Evolutionary conservation across 2,113 vertebrate species (phyloP), one percentile per base, ranked within the genome.

Genomic region (Ginglymostoma cirratum): DNA sequence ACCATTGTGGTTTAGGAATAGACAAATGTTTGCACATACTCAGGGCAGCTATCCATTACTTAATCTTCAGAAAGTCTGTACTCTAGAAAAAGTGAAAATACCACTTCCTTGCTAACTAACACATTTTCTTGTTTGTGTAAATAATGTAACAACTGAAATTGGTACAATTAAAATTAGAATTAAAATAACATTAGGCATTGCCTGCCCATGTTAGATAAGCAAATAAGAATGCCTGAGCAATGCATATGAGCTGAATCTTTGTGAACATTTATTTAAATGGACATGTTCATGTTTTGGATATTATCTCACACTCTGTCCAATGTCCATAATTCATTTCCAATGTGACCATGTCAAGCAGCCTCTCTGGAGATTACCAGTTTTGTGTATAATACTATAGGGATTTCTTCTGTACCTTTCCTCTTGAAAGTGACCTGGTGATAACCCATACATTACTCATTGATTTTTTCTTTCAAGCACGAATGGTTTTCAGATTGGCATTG

Each of bases 401-500:
- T 93, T 93, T 48, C 55, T 34, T 61, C 52, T 90, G 34, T 93
- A 42, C 30, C n/a, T 67, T 66, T 67, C n/a, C n/a, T 66, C 42
- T 38, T 93, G 66, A 66, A 93, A 93, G 14, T 21, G 90, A 93
- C 87, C 24, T 52, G 34, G 55, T 61, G 30, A 61, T 90, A 90
- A 90, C 52, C 48, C 27, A 61, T 89, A 61, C 61, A 93, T 65
- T 93, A 34, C 30, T 93, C 27, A 93, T 67, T 67, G 30, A 87
- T 90, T 90, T 90, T 90, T 52, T 61, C 12, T 52, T 90, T 34
- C 55, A 93, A 67, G 61, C 52, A 38, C 55, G 4, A 66, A 93
- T 93, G 34, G 61, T 65, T 93, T 93, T 66, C 55, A 93, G 90
- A 67, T 93, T 66, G 34, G 90, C 55, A 66, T 42, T 93, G 90